Evolutionary conservation across 2,113 vertebrate genomes (phyloP).

Genomic region (Callaeas wilsoni): DNA sequence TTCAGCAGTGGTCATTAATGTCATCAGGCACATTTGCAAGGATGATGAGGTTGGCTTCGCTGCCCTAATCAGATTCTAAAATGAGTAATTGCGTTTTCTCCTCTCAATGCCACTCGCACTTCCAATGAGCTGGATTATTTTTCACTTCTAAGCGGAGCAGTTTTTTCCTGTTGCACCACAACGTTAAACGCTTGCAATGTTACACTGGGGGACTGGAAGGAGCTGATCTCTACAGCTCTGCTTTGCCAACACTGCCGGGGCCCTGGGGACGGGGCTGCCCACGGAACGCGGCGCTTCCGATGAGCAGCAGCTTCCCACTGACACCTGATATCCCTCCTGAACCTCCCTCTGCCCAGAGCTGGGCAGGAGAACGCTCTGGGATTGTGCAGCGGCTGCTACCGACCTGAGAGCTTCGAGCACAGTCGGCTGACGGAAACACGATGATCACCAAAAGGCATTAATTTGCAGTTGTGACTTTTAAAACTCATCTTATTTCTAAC

Average conservation of each 20-base stretch:
- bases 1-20: not conserved
- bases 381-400: not conserved
- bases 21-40: not conserved
- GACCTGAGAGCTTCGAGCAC: not conserved
- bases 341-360: not conserved
- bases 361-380: not conserved
- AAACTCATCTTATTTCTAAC: not conserved
- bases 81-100: not conserved
- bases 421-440: accelerated
- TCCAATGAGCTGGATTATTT: not conserved
- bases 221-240: not conserved
- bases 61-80: not conserved
- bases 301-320: not conserved
- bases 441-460: not conserved
- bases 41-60: not conserved
- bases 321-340: not conserved
- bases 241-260: not conserved
- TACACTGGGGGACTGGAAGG: not conserved
- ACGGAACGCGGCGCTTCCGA: accelerated
- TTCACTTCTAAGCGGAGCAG: not conserved
- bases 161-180: not conserved
- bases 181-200: not conserved
- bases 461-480: not conserved
- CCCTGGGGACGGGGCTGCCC: not conserved
- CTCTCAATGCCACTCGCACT: not conserved